A percentile compares a stretch with the other conserved stretches of the same genome.
These are phyloP conservation scores for Philhelius pedissequus DNA, from an alignment of 2,888 invertebrate species.

Conservation along the genomic window DNA sequence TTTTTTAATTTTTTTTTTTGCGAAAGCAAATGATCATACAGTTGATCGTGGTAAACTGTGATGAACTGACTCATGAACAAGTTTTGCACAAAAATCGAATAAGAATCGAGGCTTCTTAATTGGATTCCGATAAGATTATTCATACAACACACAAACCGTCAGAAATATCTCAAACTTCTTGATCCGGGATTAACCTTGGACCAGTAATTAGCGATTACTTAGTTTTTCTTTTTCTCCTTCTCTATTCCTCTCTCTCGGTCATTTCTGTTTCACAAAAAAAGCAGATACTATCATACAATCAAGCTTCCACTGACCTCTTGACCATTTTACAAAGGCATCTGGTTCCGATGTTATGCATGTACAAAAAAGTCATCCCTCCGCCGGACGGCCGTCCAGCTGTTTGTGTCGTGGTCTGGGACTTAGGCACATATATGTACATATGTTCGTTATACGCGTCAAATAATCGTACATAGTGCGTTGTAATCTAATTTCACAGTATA, in stretches of 20 bases:
- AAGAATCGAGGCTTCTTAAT: background rate
- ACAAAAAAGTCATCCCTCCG: background rate
- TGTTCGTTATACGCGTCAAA: background rate
- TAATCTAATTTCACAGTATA: constrained; percentile 65
- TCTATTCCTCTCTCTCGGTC: background rate
- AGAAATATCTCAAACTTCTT: constrained; percentile 35
- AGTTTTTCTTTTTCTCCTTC: background rate
- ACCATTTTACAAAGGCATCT: constrained; percentile 58
- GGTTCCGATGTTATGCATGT: constrained; percentile 23
- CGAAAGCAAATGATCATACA: constrained; percentile 36
- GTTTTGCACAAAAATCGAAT: constrained; percentile 18
- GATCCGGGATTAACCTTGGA: constrained; percentile 65
- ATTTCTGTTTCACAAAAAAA: background rate
- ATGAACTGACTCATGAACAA: constrained; percentile 45
- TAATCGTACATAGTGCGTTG: background rate
- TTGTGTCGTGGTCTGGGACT: background rate
- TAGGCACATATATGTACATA: background rate
- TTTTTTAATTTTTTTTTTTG: too few species aligned
- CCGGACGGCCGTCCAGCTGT: constrained; percentile 23
- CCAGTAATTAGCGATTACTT: constrained; percentile 57
- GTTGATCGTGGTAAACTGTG: constrained; percentile 34
- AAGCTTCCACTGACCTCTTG: constrained; percentile 66
- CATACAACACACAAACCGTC: background rate
- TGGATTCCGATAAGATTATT: constrained; percentile 5
- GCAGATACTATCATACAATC: background rate